Evolutionary conservation across 2,113 vertebrate species (phyloP).

Genomic region (Hydrochoerus hydrochaeris): DNA sequence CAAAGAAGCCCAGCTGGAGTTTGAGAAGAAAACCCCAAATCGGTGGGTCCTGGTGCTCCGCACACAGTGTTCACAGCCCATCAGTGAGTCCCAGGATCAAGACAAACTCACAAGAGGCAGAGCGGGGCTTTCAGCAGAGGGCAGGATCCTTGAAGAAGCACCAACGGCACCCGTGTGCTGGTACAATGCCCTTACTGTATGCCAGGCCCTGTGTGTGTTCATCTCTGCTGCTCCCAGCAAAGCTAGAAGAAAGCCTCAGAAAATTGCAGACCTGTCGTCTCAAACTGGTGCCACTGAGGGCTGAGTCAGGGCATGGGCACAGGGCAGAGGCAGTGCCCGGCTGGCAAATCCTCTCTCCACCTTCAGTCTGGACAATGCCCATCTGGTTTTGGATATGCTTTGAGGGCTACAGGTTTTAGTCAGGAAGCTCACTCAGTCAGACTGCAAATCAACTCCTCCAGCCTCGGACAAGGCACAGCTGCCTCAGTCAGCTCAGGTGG

Average conservation of each 20-base stretch:
- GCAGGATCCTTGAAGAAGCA: neutral
- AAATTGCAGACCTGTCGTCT: neutral
- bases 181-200: no score
- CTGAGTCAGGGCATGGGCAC: fast-evolving
- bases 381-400: neutral
- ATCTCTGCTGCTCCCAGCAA: neutral
- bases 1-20: neutral
- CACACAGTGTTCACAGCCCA: neutral
- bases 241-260: neutral
- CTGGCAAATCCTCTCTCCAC: no score
- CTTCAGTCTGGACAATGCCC: neutral
- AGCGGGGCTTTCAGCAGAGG: neutral
- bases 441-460: neutral
- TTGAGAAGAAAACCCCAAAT: neutral
- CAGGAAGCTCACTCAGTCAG: neutral
- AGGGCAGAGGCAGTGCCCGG: no score
- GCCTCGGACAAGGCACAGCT: no score
- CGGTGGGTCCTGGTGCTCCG: fast-evolving
- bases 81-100: fast-evolving
- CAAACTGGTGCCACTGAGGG: neutral
- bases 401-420: neutral
- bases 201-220: neutral
- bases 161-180: fast-evolving
- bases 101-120: neutral
- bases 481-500: neutral